Evolutionary conservation across 2,888 invertebrate species (phyloP), one percentile per base, ranked within the genome.

Genomic region (Panopea generosa): DNA sequence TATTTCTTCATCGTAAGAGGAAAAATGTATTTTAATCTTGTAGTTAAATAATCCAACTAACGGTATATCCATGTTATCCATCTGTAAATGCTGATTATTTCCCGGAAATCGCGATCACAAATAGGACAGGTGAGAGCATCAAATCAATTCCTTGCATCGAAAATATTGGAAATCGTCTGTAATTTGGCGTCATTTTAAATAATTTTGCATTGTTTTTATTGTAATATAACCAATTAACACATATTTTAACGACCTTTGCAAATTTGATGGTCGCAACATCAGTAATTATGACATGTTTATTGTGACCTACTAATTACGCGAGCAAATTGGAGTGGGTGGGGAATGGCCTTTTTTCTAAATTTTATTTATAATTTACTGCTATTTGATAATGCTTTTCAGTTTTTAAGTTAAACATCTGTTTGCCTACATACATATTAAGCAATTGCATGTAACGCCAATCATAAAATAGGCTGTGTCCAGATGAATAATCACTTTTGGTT

Each of bases 111-210:
- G 55, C 45, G 49, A 33, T 60, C 57, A 52, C 47, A 81, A 80
- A 65, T 62, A 56, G 67, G 69, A 78, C 83, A 83, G 83, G 83
- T 83, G 66, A 77, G 77, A 65, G 55, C 62, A 66, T 56, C 76
- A 61, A 73, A 18, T 77, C 73, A 73, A 66, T 76, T 73, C 70
- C 67, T 67, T 20, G 62, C 67, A 72, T 55, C 72, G 40, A 62
- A 53, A 59, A 53, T 57, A 45, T 52, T 52, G 52, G 20, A 20
- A 52, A 52, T 24, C 52, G 22, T 2, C 26, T 24, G 22, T 18
- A 3, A 24, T 52, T 52, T 24, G 14, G 4, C 20, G 22, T 22
- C 52, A 20, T 20, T 22, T 52, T 4, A 47, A 47, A 4, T 20
- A 20, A 20, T 52, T 52, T 20, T 20, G 52, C 26, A 6, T 22